A percentile compares a stretch with the other conserved stretches of the same genome.
phyloP scores from a whole-genome alignment of 1,140 invertebrate species.

The Macrostomum lignano region DNA sequence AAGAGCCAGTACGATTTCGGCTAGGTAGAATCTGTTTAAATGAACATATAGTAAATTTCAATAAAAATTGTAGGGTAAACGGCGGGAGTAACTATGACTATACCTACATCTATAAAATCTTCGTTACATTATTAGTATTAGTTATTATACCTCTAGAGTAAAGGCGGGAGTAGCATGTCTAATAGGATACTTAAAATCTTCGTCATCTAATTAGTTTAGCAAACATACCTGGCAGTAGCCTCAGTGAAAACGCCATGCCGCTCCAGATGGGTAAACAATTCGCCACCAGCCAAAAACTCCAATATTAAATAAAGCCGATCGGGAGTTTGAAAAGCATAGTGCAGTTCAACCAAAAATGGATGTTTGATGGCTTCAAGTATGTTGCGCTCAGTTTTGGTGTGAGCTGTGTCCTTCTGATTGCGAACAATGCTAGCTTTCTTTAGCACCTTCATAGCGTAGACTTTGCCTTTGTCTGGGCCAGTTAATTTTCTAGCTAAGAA shows the following conservation, averaged over 20 bases:
- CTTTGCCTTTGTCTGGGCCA: constrained; percentile 55
- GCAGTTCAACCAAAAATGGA: constrained; percentile 89
- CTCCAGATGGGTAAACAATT: constrained; percentile 90
- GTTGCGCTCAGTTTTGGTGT: constrained; percentile 5
- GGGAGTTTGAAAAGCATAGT: constrained; percentile 95
- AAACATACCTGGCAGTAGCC: no score
- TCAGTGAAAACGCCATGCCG: constrained; percentile 89
- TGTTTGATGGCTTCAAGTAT: constrained; percentile 31
- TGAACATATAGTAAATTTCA: no score
- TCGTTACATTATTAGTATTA: no score
- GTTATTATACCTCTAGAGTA: no score
- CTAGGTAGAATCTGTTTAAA: no score
- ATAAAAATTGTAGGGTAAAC: no score
- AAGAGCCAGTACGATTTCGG: no score
- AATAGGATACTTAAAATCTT: no score
- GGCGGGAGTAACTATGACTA: no score
- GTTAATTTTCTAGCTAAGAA: constrained; percentile 72
- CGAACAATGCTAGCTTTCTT: constrained; percentile 57
- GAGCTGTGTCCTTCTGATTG: constrained; percentile 22
- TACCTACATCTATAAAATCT: no score
- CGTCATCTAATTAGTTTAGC: no score
- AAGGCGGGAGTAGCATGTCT: no score
- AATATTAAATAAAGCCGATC: constrained; percentile 85
- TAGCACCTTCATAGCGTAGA: constrained; percentile 96
- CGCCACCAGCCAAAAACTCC: constrained; percentile 87